Evolutionary conservation across 2,888 invertebrate genomes (phyloP), one percentile per base, ranked within the genome.

Genomic region (Hemistola chrysoprasaria): DNA sequence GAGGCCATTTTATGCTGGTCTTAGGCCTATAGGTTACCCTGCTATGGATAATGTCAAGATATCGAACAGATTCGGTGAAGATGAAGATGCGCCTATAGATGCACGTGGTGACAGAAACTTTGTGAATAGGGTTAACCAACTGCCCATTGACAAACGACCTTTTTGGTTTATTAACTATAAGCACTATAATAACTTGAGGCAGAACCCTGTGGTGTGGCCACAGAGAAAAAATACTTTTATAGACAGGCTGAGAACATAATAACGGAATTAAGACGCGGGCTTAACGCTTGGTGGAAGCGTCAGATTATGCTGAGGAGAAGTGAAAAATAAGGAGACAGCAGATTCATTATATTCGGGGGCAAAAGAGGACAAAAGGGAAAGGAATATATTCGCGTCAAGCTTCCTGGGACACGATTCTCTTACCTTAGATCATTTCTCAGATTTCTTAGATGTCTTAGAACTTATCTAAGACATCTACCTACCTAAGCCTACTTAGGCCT

Each of bases 161-260:
- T 93, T 92, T 67, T 93, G 93, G 93, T 90, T 90, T 39, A 48
- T 93, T 9, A 94, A 94, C 64, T 90, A 91, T 56, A 81, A 89
- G 33, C 90, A 90, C 1, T 92, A 93, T 27, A 91, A 93, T 48
- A 85, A 78, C 0, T 75, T 91, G 3, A 85, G 91, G 20, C 72
- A 68, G 16, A 56, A 65, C 1, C 78, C 80, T 0, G 71, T 78
- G 36, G 72, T 67, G n/a, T 83, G 71, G 47, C 75, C 74, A 1
- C 65, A 60, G 32, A 74, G 71, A 25, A 68, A 57, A 0, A 82
- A 72, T 41, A 40, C 46, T 11, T 82, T 80, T 28, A 47, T 66
- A 16, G 52, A 49, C 6, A 35, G 47, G 21, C 9, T 34, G 0
- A 33, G 35, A n/a, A 43, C n/a, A n/a, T n/a, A n/a, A n/a, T n/a